These are phyloP conservation scores for Monarcha castaneiventris DNA, from an alignment of 2,113 vertebrate species.

Conservation along the genomic window DNA sequence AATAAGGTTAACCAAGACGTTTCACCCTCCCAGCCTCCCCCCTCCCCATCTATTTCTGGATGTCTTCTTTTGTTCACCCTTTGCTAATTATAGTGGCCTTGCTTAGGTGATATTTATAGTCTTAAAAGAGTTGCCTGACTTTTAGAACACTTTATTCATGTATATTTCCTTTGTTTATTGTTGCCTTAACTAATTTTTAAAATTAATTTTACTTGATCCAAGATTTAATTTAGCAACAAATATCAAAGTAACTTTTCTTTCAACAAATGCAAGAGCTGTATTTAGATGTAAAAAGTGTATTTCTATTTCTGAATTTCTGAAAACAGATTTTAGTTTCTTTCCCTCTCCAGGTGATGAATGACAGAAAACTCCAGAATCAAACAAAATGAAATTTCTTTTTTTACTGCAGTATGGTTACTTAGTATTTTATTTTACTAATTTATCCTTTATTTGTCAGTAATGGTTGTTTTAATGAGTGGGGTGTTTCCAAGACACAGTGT, in stretches of 20 bases:
- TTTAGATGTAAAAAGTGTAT: slow-evolving; percentile 58
- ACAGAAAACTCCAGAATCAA: neutral
- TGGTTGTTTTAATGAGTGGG: neutral
- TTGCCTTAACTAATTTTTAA: slow-evolving; percentile 68
- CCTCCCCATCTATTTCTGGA: slow-evolving; percentile 84
- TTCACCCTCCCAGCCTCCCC: slow-evolving; percentile 63
- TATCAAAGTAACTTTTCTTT: slow-evolving; percentile 76
- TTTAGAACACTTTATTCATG: slow-evolving; percentile 85
- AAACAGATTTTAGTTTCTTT: slow-evolving; percentile 60
- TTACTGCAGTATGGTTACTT: neutral
- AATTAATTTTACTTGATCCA: slow-evolving; percentile 74
- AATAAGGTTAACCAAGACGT: slow-evolving; percentile 79
- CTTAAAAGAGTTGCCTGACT: slow-evolving; percentile 74
- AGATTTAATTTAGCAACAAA: slow-evolving; percentile 77
- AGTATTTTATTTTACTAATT: neutral
- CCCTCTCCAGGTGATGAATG: neutral
- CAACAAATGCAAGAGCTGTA: slow-evolving; percentile 64
- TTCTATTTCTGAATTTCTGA: slow-evolving; percentile 54
- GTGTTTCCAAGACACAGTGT: neutral
- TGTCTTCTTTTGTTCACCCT: slow-evolving; percentile 90
- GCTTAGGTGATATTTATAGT: slow-evolving; percentile 85
- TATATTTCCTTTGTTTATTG: slow-evolving; percentile 89
- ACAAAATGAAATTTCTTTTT: neutral
- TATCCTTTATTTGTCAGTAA: neutral
- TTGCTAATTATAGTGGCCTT: slow-evolving; percentile 88